phyloP scores from a whole-genome alignment of 2,113 vertebrate species.

The Ictalurus furcatus region DNA sequence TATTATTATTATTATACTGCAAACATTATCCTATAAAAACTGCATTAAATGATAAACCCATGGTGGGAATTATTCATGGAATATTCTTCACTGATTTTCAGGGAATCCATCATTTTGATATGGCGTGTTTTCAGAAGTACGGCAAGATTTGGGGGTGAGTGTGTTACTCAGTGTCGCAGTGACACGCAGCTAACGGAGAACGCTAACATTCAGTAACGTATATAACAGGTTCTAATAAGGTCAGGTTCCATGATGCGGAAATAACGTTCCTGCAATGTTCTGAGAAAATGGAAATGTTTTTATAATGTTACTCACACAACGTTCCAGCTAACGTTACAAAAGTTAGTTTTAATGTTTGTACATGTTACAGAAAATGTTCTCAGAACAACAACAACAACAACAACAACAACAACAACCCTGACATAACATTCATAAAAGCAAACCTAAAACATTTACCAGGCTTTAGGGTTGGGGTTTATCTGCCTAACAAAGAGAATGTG shows the following conservation, averaged over 20 bases:
- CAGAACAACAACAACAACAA: too few species aligned
- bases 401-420: not conserved
- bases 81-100: constrained; percentile 43
- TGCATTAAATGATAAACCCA: not conserved
- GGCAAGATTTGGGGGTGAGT: constrained; percentile 75
- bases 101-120: constrained; percentile 66
- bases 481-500: too few species aligned
- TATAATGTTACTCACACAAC: not conserved
- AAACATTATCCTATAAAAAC: not conserved
- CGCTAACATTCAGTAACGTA: not conserved
- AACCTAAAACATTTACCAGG: too few species aligned
- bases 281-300: not conserved
- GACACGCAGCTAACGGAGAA: not conserved
- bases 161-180: not conserved
- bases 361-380: not conserved
- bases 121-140: constrained; percentile 70
- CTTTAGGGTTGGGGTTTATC: too few species aligned
- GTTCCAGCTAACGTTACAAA: not conserved
- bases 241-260: not conserved
- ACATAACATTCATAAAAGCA: not conserved
- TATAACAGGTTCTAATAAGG: not conserved
- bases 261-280: not conserved
- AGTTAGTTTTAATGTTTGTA: not conserved
- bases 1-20: too few species aligned
- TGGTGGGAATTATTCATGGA: not conserved